Evolutionary conservation across 1,140 invertebrate genomes (phyloP).

Genomic region (Rhagoletis zephyria): DNA sequence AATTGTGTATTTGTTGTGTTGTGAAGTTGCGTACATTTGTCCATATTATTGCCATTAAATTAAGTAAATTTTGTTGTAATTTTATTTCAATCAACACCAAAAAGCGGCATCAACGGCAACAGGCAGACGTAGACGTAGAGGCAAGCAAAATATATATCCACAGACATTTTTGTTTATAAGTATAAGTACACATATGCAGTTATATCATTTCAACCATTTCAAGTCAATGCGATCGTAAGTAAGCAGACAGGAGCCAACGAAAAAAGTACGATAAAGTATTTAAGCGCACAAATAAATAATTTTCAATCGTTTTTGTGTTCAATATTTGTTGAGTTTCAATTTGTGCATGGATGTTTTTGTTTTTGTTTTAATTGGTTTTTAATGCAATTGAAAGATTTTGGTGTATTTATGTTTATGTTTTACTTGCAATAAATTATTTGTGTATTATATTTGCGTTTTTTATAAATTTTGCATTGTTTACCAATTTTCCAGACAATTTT

Average conservation of each 20-base stretch:
- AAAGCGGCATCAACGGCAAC: not conserved
- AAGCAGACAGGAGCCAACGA: too few relatives aligned
- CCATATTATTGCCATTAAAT: slow-evolving; percentile 17
- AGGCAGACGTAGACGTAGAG: not conserved
- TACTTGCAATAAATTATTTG: slow-evolving; percentile 32
- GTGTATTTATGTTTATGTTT: slow-evolving; percentile 12
- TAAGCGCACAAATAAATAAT: slow-evolving; percentile 31
- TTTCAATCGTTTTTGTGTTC: slow-evolving; percentile 21
- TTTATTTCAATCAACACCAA: slow-evolving; percentile 29
- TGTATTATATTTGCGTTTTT: not conserved
- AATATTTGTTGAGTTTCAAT: slow-evolving; percentile 37
- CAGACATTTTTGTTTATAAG: not conserved
- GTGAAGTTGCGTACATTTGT: not conserved
- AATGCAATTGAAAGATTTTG: not conserved
- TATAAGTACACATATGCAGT: not conserved
- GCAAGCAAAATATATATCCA: slow-evolving; percentile 21
- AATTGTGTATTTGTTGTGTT: slow-evolving; percentile 26
- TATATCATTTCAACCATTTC: slow-evolving; percentile 21
- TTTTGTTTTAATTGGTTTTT: slow-evolving; percentile 14
- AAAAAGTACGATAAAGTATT: not conserved
- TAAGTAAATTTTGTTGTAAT: slow-evolving; percentile 34
- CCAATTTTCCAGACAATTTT: slow-evolving; percentile 45
- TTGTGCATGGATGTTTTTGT: slow-evolving; percentile 20
- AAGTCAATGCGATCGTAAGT: slow-evolving; percentile 15
- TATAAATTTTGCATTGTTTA: slow-evolving; percentile 41